phyloP scores from a whole-genome alignment of 2,113 vertebrate genomes.

The Romanogobio albipinnatus region DNA sequence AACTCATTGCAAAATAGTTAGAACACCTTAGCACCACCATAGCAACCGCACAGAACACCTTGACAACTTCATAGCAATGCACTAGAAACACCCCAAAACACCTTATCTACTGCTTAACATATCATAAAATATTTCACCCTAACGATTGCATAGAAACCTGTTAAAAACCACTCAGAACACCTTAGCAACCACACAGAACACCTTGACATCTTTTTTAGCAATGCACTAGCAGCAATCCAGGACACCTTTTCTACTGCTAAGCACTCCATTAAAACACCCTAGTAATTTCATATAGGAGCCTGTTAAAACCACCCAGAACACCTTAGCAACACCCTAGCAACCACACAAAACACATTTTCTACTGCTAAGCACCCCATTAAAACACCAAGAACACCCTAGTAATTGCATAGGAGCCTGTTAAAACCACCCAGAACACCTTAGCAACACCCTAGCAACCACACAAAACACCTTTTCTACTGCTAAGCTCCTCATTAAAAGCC shows the following conservation, averaged over 20 bases:
- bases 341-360: too few relatives aligned
- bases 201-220: neutral
- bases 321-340: neutral
- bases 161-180: neutral
- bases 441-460: neutral
- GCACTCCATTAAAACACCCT: neutral
- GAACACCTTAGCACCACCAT: too few relatives aligned
- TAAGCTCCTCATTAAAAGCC: neutral
- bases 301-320: neutral
- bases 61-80: too few relatives aligned
- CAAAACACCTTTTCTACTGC: too few relatives aligned
- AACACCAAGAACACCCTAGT: neutral
- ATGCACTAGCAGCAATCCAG: too few relatives aligned
- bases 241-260: too few relatives aligned
- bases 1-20: too few relatives aligned
- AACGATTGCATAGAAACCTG: neutral
- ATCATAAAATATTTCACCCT: neutral
- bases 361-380: neutral
- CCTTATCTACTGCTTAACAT: too few relatives aligned
- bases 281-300: neutral
- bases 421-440: neutral
- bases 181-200: neutral
- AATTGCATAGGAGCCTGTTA: neutral
- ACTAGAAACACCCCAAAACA: too few relatives aligned
- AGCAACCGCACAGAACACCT: too few relatives aligned